Percentiles rank a stretch among this genome's conserved stretches.
Conservation (phyloP, 2,113 vertebrate genomes). For the Plectropomus leopardus region DNA sequence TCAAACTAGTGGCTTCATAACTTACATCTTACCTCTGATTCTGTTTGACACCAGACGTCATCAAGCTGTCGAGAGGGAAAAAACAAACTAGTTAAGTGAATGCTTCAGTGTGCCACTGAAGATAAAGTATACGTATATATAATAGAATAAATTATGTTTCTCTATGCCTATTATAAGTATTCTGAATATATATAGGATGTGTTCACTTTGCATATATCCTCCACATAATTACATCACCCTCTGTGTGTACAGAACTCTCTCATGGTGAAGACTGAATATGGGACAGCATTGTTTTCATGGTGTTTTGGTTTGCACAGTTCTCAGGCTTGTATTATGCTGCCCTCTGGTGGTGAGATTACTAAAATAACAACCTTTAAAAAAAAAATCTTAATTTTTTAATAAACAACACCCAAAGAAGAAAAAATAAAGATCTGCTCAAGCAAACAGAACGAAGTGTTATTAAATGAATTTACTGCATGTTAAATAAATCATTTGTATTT, state of each 20-base stretch:
- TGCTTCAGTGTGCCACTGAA: background rate
- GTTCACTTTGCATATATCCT: background rate
- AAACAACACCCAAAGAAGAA: background rate
- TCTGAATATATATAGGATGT: too few relatives aligned
- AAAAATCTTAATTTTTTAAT: background rate
- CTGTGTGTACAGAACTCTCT: background rate
- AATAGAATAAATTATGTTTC: background rate
- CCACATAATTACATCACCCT: background rate
- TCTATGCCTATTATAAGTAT: too few relatives aligned
- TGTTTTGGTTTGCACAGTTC: background rate
- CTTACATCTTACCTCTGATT: background rate
- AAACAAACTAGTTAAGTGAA: background rate
- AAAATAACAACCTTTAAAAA: background rate
- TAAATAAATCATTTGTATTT: background rate
- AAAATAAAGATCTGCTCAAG: background rate
- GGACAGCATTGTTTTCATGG: background rate
- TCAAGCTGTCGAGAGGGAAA: background rate
- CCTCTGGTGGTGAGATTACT: slow-evolving; percentile 65
- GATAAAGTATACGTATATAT: background rate
- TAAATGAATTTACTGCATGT: background rate
- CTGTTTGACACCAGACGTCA: background rate
- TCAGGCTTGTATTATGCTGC: slow-evolving; percentile 64
- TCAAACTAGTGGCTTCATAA: background rate
- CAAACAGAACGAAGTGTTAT: background rate
- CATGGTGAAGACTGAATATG: background rate